phyloP scores from a whole-genome alignment of 1,140 invertebrate species.

The Drosophila suzukii region DNA sequence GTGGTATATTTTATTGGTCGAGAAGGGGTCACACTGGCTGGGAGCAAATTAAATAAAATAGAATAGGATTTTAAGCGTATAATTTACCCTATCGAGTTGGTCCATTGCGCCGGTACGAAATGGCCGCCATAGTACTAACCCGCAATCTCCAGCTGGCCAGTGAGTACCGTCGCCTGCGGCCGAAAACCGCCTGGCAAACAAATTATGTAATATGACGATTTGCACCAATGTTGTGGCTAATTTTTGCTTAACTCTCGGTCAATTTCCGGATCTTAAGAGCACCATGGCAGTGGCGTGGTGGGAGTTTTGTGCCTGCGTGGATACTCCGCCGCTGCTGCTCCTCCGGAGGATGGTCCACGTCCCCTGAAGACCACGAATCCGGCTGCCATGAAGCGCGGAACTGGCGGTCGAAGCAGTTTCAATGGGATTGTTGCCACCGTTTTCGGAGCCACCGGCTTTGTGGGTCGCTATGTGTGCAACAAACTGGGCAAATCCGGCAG shows the following conservation, averaged over 20 bases:
- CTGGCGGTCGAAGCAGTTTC: constrained; percentile 97
- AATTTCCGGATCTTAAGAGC: constrained; percentile 45
- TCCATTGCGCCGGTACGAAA: constrained; percentile 42
- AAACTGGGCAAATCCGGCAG: constrained; percentile 94
- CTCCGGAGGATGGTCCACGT: constrained; percentile 71
- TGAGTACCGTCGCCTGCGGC: constrained; percentile 48
- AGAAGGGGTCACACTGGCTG: constrained; percentile 6
- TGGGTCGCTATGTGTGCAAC: constrained; percentile 94
- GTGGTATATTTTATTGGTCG: not conserved
- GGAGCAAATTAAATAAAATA: constrained; percentile 32
- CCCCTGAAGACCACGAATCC: constrained; percentile 85
- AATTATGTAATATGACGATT: constrained; percentile 67
- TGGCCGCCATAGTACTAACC: constrained; percentile 79
- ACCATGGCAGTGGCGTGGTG: constrained; percentile 75
- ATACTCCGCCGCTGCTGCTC: constrained; percentile 58
- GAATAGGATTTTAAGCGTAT: constrained; percentile 24
- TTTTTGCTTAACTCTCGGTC: not conserved
- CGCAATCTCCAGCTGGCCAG: constrained; percentile 78
- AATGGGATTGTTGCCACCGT: constrained; percentile 98
- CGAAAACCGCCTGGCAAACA: constrained; percentile 11
- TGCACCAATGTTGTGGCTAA: constrained; percentile 35
- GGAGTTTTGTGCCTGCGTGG: constrained; percentile 73
- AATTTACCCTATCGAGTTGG: constrained; percentile 28
- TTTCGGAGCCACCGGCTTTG: constrained; percentile 95
- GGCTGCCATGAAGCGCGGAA: constrained; percentile 91